Evolutionary conservation across 2,888 invertebrate species (phyloP).

Genomic region (Trichacis sp.): DNA sequence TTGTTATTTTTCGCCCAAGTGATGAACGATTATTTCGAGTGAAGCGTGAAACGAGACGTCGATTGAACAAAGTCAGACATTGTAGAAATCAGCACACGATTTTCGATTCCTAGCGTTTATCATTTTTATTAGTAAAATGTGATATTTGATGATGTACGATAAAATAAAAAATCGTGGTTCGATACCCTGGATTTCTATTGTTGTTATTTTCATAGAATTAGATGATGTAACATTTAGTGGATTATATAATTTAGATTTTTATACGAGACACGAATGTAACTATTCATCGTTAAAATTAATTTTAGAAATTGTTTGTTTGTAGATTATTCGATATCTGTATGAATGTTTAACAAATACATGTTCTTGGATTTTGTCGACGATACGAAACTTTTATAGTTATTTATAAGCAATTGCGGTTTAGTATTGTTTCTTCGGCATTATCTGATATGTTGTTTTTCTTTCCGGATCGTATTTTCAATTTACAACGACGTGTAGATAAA

Average conservation of each 20-base stretch:
- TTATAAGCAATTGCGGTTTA: not conserved
- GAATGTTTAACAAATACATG: slow-evolving; percentile 2
- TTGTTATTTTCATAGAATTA: slow-evolving; percentile 41
- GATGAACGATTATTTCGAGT: slow-evolving; percentile 4
- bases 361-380: slow-evolving; percentile 1
- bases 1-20: not conserved
- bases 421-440: not conserved
- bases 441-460: not conserved
- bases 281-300: slow-evolving; percentile 7
- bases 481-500: not conserved
- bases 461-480: not conserved
- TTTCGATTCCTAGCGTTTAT: slow-evolving; percentile 4
- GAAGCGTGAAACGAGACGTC: slow-evolving; percentile 10
- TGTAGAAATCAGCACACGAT: not conserved
- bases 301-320: not conserved
- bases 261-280: slow-evolving; percentile 40
- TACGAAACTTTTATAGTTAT: not conserved
- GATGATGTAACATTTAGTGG: slow-evolving; percentile 31
- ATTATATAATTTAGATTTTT: slow-evolving; percentile 43
- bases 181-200: slow-evolving; percentile 35
- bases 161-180: slow-evolving; percentile 31
- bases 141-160: slow-evolving; percentile 42
- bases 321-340: slow-evolving; percentile 34
- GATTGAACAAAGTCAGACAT: slow-evolving; percentile 39
- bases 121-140: slow-evolving; percentile 40